Base-by-base conservation (phyloP, 2,113 vertebrate species). In the Cyanoliseus patagonus region DNA sequence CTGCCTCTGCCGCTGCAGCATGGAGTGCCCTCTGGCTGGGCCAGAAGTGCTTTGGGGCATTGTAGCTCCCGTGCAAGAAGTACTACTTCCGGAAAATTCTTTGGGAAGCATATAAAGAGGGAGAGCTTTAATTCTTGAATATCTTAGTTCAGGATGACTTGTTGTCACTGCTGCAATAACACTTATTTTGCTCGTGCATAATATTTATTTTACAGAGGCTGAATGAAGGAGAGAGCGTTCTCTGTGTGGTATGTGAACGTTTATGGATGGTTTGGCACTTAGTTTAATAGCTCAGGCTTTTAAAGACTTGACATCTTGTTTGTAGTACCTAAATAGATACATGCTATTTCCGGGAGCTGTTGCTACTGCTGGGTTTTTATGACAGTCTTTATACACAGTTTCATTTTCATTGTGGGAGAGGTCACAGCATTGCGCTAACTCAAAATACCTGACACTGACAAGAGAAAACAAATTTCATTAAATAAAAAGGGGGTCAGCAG, bases 401-500 rank as follows among this genome's bases (percentile, higher is more conserved):
- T 78, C 44, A 7, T 86, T 92, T 86, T 79, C 72, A 86, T 44
- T 0, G 0, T 76, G 88, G 84, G 70, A 68, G 80, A 90, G 83
- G 88, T 94, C 88, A 46, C 85, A 83, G 76, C 3, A 1, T 69
- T 93, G 68, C 2, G 3, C 69, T 41, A 3, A 63, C 86, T 89
- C 91, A 64, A 67, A 91, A 82, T 53, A 85, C 78, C 67, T 92
- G 94, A 91, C 89, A 52, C 46, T 77, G 88, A 90, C 83, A 82
- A 78, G 64, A 86, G 81, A 95, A 94, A 94, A 82, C 52, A 96
- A 85, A 96, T 91, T 84, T 92, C 44, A 85, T 95, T 90, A 96
- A 90, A 86, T 46, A 86, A 92, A 73, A 79, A 95, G 73, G 49
- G 46, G 77, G 59, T 92, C 90, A 85, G 91, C 80, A 77, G 89